These are phyloP conservation scores for Thymelicus sylvestris DNA, from an alignment of 2,888 invertebrate species.

Conservation along the genomic window DNA sequence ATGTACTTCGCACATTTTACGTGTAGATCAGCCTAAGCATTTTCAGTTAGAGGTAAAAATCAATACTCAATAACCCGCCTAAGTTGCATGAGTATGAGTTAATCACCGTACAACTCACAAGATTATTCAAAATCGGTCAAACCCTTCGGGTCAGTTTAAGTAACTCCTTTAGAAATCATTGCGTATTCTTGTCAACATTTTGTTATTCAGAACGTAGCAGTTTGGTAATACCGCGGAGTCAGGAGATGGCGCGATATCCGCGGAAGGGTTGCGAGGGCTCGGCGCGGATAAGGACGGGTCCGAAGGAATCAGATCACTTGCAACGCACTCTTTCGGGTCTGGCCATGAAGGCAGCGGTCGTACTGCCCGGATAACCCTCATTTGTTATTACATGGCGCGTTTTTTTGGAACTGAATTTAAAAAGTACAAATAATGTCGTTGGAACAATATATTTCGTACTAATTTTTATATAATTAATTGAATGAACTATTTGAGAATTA, in stretches of 20 bases:
- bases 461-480: neutral
- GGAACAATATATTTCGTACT: neutral
- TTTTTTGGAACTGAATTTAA: too few species aligned
- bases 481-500: too few species aligned
- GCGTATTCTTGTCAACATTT: neutral
- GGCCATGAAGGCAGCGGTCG: neutral
- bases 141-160: too few species aligned
- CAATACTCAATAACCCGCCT: too few species aligned
- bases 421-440: neutral
- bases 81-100: too few species aligned
- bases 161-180: neutral
- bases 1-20: too few species aligned
- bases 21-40: too few species aligned
- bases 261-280: conserved; percentile 18
- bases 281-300: conserved; percentile 12
- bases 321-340: neutral
- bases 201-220: neutral
- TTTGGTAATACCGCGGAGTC: conserved; percentile 4
- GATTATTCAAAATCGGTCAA: too few species aligned
- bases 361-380: neutral
- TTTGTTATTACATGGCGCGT: neutral
- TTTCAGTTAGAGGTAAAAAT: too few species aligned
- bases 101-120: too few species aligned
- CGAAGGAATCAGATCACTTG: conserved; percentile 17
- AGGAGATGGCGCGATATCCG: conserved; percentile 8